These are phyloP conservation scores for Falco columbarius DNA, from an alignment of 2,797 vertebrate species.

Conservation along the genomic window DNA sequence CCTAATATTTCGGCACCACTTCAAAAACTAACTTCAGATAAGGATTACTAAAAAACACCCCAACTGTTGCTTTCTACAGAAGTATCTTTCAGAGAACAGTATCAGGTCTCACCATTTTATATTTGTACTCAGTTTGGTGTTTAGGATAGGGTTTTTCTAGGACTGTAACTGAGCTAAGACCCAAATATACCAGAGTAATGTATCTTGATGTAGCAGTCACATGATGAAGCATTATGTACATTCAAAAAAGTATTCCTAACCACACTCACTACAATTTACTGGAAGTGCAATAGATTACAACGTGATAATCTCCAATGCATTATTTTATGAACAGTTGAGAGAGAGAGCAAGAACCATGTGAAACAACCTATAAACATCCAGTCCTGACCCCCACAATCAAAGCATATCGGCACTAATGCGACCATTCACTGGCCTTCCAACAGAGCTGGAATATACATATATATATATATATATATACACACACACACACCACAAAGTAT, in stretches of 20 bases:
- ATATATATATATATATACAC: too few relatives aligned
- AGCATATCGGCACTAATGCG: neutral
- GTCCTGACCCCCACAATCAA: neutral
- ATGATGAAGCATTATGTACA: neutral
- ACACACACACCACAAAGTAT: neutral
- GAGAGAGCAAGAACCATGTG: neutral
- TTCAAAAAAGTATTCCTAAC: neutral
- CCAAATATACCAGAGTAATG: neutral
- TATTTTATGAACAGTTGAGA: neutral
- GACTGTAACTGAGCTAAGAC: neutral
- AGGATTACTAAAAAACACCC: neutral
- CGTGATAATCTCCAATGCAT: neutral
- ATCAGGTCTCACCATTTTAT: neutral
- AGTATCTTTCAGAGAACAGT: neutral
- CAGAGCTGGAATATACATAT: too few relatives aligned
- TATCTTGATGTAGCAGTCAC: neutral
- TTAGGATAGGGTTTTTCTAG: neutral
- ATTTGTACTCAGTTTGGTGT: neutral
- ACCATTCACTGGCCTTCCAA: neutral
- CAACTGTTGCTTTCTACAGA: neutral
- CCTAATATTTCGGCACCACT: neutral
- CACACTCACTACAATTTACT: neutral
- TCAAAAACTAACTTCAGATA: neutral
- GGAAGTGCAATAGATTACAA: neutral
- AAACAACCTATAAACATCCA: neutral